phyloP scores from a whole-genome alignment of 1,140 invertebrate species.

The Eufriesea mexicana region DNA sequence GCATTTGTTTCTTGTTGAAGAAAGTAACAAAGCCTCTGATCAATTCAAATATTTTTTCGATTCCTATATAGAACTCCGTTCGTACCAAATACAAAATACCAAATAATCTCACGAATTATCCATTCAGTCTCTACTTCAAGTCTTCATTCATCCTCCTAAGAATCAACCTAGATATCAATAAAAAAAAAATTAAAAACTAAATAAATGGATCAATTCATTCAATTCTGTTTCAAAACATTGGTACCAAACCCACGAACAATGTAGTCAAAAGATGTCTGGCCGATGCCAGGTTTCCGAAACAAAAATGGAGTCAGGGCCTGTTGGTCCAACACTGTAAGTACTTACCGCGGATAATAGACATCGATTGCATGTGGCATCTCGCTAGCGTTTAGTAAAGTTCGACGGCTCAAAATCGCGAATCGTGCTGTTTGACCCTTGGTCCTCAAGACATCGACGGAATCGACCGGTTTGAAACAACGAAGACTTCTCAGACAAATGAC shows the following conservation, averaged over 20 bases:
- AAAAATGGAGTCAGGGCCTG: no score
- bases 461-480: not conserved
- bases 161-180: no score
- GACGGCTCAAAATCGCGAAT: constrained; percentile 6
- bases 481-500: not conserved
- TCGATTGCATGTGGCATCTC: constrained; percentile 45
- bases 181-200: no score
- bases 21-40: no score
- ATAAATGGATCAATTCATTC: no score
- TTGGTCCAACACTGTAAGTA: not conserved
- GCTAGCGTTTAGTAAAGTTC: not conserved
- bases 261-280: no score
- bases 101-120: not conserved
- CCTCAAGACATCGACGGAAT: not conserved
- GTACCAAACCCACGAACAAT: no score
- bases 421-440: not conserved
- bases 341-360: constrained; percentile 39
- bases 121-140: not conserved
- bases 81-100: not conserved
- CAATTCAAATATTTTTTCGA: no score
- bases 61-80: no score
- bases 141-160: no score
- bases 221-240: no score
- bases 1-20: no score
- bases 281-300: not conserved